Evolutionary conservation across 2,113 vertebrate genomes (phyloP), one percentile per base, ranked within the genome.

Genomic region (Leptobrachium ailaonicum): DNA sequence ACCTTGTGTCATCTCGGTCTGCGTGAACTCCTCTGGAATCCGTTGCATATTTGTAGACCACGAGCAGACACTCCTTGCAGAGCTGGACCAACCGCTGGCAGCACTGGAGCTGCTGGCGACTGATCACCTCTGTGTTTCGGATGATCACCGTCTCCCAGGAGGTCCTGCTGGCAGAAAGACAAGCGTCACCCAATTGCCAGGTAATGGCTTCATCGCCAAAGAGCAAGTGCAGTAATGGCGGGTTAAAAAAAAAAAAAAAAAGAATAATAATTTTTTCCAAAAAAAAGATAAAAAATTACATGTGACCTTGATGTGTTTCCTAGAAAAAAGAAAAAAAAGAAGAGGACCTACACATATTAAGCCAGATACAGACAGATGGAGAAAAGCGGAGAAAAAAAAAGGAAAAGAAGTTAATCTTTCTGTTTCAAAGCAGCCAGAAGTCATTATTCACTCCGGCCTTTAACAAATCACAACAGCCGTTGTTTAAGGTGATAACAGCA

Each of bases 1-100:
- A 99, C 98, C 97, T 98, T 85, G 95, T 94, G 86, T 96, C 95
- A 67, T 96, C 95, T 96, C 96, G 96, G 77, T 96, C 94, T 0
- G 93, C 89, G 83, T 90, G 94, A 80, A 94, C 86, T 76, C 94
- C 95, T 50, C 95, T 93, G 45, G 95, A 92, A 80, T 98, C 97
- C 0, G 90, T 89, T 32, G 97, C 93, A 43, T 96, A 96, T 91
- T 97, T 98, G 93, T 98, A 99, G 86, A 97, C 95, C 76, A 99
- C 93, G 71, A 99, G 90, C 85, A 99, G 92, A 87, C 97, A 98
- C 89, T 97, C 95, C 82, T 96, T 93, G 83, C 97, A 98, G 82
- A 99, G 96, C 88, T 97, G 95, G 6, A 98, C 97, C 86, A 99
- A 87, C 80, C 95, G 93, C 78, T 94, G 95, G 90, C 97, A 99